Conservation (phyloP, 2,797 vertebrate genomes). For the Miichthys miiuy region DNA sequence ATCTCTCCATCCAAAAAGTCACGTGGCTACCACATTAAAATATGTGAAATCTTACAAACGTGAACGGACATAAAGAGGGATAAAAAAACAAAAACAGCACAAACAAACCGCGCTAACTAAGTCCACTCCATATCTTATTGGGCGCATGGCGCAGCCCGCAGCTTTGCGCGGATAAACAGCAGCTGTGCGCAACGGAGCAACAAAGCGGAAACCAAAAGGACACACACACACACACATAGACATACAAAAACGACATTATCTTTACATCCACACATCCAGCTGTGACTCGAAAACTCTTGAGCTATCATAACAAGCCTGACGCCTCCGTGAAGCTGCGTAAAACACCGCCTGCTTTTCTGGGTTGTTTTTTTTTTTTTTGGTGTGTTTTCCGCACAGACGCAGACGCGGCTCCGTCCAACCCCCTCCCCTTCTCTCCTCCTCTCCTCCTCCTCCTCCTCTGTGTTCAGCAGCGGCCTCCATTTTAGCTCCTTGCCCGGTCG, state of each 20-base stretch:
- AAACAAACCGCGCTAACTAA: neutral
- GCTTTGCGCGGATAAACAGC: conserved; percentile 75
- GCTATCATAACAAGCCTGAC: too few relatives aligned
- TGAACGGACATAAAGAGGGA: neutral
- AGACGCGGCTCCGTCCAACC: conserved; percentile 44
- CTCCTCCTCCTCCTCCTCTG: too few relatives aligned
- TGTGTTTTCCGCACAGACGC: conserved; percentile 53
- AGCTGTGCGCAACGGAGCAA: conserved; percentile 53
- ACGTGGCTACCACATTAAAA: conserved; percentile 1
- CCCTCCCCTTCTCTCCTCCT: too few relatives aligned
- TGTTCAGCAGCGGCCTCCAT: conserved; percentile 83
- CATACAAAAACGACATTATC: neutral
- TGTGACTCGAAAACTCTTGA: too few relatives aligned
- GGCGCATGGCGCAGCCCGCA: conserved; percentile 63
- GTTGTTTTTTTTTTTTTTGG: neutral
- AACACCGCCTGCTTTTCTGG: neutral
- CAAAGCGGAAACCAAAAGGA: conserved; percentile 46
- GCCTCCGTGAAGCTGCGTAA: neutral
- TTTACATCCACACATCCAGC: neutral
- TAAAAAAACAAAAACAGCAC: neutral
- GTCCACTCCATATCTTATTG: conserved; percentile 83
- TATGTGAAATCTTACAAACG: accelerated
- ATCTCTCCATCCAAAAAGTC: conserved; percentile 11
- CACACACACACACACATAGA: neutral
- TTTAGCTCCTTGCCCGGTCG: conserved; percentile 84